A percentile compares a stretch with the other conserved stretches of the same genome.
Conservation (phyloP, 2,888 invertebrate species). For the Rhagium mordax region DNA sequence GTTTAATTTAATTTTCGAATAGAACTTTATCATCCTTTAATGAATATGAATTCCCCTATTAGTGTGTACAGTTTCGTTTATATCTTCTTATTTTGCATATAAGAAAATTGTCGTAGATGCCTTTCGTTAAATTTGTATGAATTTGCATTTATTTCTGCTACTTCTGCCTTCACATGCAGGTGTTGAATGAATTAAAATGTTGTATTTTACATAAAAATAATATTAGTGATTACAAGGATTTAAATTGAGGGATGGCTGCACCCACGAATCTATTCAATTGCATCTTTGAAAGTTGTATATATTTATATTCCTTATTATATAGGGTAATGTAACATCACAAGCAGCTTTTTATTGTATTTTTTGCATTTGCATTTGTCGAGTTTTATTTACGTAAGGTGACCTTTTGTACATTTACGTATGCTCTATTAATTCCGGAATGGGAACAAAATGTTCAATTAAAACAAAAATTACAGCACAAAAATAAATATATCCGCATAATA, state of each 20-base stretch:
- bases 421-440: too few species aligned
- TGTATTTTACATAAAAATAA: background rate
- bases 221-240: background rate
- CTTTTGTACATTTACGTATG: too few species aligned
- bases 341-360: too few species aligned
- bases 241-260: background rate
- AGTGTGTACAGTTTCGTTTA: background rate
- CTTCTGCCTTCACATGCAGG: background rate
- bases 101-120: background rate
- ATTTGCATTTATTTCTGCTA: background rate
- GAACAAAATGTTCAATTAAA: too few species aligned
- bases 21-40: slow-evolving; percentile 9
- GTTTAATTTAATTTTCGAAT: slow-evolving; percentile 17
- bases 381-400: too few species aligned
- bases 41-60: slow-evolving; percentile 9
- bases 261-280: background rate
- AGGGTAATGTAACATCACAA: too few species aligned
- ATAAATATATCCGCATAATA: too few species aligned
- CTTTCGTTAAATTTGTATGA: background rate
- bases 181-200: background rate
- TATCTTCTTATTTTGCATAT: background rate
- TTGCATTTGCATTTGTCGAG: too few species aligned
- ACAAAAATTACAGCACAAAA: too few species aligned
- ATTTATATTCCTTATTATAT: too few species aligned
- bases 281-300: background rate